phyloP scores from a whole-genome alignment of 2,113 vertebrate genomes.

The Anoplopoma fimbria region DNA sequence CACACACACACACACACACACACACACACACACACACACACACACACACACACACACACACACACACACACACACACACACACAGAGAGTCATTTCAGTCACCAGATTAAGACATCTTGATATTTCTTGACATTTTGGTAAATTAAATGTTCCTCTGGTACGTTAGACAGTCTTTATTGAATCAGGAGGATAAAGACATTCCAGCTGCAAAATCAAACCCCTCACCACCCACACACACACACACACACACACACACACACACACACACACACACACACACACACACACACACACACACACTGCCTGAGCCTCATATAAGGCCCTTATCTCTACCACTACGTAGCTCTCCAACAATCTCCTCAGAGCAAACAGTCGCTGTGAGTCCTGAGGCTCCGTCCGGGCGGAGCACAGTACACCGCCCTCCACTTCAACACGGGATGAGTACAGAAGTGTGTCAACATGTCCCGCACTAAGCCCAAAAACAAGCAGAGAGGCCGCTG shows the following conservation, averaged over 20 bases:
- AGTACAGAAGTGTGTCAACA: conserved; percentile 40
- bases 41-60: no score
- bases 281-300: conserved; percentile 1
- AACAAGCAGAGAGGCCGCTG: conserved; percentile 3
- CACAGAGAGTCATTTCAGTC: conserved; percentile 29
- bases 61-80: not conserved
- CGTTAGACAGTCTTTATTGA: not conserved
- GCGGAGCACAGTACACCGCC: conserved; percentile 13
- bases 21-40: no score
- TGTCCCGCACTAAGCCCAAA: conserved; percentile 24
- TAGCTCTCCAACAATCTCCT: conserved; percentile 16
- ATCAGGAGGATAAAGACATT: conserved; percentile 18
- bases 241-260: not conserved
- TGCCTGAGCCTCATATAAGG: not conserved
- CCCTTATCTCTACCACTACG: not conserved
- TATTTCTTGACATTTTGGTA: conserved; percentile 71
- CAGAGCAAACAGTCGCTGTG: not conserved
- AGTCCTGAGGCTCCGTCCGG: not conserved
- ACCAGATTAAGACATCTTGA: conserved; percentile 55
- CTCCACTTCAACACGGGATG: conserved; percentile 6
- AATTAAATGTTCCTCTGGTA: conserved; percentile 45
- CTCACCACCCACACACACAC: not conserved
- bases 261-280: conserved; percentile 3
- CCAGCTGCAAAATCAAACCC: conserved; percentile 2
- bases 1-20: not conserved